Evolutionary conservation across 2,113 vertebrate genomes (phyloP).

Genomic region (Ptyas mucosa): DNA sequence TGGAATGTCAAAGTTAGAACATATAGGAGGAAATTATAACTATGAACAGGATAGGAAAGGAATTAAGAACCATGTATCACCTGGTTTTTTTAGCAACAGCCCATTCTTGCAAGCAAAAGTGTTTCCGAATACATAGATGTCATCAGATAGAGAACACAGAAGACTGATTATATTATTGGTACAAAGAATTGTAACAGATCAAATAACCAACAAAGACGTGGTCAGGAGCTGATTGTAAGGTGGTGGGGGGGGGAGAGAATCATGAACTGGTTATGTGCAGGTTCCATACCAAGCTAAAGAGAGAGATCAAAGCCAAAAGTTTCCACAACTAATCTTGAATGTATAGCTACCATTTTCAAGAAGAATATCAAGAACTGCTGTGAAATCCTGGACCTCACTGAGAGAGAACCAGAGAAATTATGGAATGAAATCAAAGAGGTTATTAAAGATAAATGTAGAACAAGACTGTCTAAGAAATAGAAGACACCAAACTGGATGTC

Average conservation of each 20-base stretch:
- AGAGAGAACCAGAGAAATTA: background rate
- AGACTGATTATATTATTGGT: background rate
- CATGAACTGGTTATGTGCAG: background rate
- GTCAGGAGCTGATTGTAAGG: background rate
- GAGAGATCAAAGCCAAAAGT: background rate
- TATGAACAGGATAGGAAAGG: background rate
- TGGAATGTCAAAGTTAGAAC: background rate
- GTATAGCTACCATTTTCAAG: background rate
- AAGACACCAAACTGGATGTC: background rate
- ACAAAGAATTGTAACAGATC: background rate
- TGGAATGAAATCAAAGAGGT: background rate
- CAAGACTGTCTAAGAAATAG: background rate
- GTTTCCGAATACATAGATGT: background rate
- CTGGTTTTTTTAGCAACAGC: background rate
- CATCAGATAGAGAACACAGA: background rate
- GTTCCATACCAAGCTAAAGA: background rate
- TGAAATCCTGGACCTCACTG: background rate
- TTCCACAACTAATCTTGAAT: background rate
- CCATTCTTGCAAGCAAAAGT: background rate
- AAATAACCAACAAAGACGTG: background rate
- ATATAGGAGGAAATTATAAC: background rate
- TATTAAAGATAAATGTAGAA: background rate
- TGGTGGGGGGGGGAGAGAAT: background rate
- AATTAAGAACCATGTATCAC: background rate
- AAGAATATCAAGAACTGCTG: background rate